Conservation (phyloP, 1,140 invertebrate species). For the Hylyphantes graminicola region DNA sequence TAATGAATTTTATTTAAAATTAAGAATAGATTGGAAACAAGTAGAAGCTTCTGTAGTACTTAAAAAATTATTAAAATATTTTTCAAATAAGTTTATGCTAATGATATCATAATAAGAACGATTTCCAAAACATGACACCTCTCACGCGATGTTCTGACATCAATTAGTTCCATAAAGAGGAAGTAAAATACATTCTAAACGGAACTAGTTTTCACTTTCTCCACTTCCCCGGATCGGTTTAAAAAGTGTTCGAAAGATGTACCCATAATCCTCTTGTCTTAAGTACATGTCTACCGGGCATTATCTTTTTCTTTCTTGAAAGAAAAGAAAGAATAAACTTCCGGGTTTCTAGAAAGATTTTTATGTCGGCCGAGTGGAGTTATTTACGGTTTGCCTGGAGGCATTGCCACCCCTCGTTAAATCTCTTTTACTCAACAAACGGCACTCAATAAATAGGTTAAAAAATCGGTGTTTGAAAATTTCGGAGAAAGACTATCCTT, state of each 20-base stretch:
- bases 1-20: too few species aligned
- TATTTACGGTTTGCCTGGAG: constrained; percentile 17
- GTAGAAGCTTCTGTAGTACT: too few species aligned
- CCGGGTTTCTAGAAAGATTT: constrained; percentile 8
- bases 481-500: too few species aligned
- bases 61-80: too few species aligned
- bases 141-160: too few species aligned
- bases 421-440: not conserved
- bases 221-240: not conserved
- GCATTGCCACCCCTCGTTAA: not conserved
- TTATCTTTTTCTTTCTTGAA: not conserved
- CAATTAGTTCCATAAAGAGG: not conserved
- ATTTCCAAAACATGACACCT: too few species aligned
- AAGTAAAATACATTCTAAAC: constrained; percentile 4
- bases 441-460: not conserved
- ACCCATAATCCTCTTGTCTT: constrained; percentile 20
- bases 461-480: too few species aligned
- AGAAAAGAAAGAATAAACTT: not conserved
- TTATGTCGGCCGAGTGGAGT: constrained; percentile 14
- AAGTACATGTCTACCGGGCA: constrained; percentile 3
- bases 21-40: too few species aligned
- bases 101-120: too few species aligned
- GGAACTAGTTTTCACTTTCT: not conserved
- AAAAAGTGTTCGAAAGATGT: not conserved
- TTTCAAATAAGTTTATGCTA: too few species aligned